A percentile compares a stretch with the other conserved stretches of the same genome.
Conservation (phyloP, 2,113 vertebrate genomes). For the Eptesicus fuscus region DNA sequence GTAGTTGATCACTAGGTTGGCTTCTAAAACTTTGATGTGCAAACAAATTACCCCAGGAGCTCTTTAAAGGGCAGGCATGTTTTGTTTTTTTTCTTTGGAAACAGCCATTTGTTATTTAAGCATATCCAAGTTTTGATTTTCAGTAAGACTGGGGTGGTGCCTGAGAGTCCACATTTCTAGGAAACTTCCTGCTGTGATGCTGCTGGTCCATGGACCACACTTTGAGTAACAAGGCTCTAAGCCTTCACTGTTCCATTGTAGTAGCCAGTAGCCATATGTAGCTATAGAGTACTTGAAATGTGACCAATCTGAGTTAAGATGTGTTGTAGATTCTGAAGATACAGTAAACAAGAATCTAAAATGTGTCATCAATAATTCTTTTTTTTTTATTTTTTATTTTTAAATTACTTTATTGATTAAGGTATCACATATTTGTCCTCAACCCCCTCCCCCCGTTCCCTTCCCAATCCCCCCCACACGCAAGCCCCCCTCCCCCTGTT, state of each 20-base stretch:
- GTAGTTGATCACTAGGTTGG: not conserved
- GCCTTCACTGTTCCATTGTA: not conserved
- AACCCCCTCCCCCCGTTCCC: too few relatives aligned
- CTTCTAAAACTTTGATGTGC: conserved; percentile 59
- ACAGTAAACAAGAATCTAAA: not conserved
- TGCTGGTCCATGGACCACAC: not conserved
- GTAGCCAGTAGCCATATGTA: not conserved
- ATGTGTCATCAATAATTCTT: not conserved
- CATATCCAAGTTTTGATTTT: conserved; percentile 23
- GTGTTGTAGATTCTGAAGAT: not conserved
- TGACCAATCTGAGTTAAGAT: not conserved
- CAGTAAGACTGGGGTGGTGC: not conserved
- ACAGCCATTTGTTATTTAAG: not conserved
- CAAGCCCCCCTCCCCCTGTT: too few relatives aligned
- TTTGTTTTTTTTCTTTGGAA: not conserved
- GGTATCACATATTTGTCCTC: too few relatives aligned
- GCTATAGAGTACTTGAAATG: not conserved
- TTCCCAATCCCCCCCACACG: too few relatives aligned
- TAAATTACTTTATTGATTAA: too few relatives aligned
- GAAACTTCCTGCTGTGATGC: not conserved
- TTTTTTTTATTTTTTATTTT: too few relatives aligned
- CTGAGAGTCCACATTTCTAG: conserved; percentile 21
- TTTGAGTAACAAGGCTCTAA: not conserved
- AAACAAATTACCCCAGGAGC: conserved; percentile 54
- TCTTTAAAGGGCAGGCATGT: conserved; percentile 26